These are phyloP conservation scores for Chalcis sispes DNA, from an alignment of 2,888 invertebrate species.

Conservation along the genomic window DNA sequence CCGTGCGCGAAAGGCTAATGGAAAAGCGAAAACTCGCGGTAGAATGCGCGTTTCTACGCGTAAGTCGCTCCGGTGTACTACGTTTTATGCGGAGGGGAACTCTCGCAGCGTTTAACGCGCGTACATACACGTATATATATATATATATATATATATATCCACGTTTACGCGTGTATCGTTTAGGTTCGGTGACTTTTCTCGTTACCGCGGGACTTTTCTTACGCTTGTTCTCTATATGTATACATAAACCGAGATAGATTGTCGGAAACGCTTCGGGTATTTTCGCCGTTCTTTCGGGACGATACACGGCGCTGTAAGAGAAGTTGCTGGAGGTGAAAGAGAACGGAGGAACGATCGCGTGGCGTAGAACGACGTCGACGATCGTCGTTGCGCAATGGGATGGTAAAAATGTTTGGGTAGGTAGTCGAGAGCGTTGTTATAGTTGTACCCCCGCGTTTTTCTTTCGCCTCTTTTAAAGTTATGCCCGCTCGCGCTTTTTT, in stretches of 20 bases:
- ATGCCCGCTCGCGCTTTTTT: background rate
- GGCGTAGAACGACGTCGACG: background rate
- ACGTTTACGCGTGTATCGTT: background rate
- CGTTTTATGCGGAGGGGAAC: too few species aligned
- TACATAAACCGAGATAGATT: conserved; percentile 17
- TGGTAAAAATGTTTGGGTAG: conserved; percentile 23
- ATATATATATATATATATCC: background rate
- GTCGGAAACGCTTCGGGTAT: conserved; percentile 43
- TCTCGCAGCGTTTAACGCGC: too few species aligned
- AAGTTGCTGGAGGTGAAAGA: background rate
- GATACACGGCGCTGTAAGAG: background rate
- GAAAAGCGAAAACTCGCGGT: conserved; percentile 30
- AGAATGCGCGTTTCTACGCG: too few species aligned
- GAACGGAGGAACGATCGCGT: background rate
- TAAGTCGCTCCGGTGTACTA: too few species aligned
- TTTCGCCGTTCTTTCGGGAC: conserved; percentile 38
- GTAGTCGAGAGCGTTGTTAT: conserved; percentile 1
- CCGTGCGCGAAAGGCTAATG: conserved; percentile 1
- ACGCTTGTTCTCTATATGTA: background rate
- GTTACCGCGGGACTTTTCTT: conserved; percentile 42
- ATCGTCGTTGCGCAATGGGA: conserved; percentile 20
- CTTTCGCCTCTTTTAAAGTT: background rate
- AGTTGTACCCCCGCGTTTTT: background rate
- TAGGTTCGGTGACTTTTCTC: conserved; percentile 47
- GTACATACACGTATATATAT: too few species aligned